Conservation (phyloP, 1,140 invertebrate genomes). For the Caenorhabditis elegans region DNA sequence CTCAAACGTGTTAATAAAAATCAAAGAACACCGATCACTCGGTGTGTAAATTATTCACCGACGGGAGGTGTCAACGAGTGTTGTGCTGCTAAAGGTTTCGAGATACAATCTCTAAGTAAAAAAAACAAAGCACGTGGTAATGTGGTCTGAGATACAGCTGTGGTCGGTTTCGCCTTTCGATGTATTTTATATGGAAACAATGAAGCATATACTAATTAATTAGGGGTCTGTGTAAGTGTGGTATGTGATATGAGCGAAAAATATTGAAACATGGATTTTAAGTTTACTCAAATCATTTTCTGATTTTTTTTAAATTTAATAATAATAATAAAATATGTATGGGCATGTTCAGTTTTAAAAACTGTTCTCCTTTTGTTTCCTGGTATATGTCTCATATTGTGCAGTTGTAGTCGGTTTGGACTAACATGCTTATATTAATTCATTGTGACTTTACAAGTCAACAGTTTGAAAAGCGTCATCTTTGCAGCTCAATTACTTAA, state of each 20-base stretch:
- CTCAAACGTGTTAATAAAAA: not conserved
- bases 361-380: no score
- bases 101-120: slow-evolving; percentile 9
- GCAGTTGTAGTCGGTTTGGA: no score
- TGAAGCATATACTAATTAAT: not conserved
- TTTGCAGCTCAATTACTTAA: slow-evolving; percentile 24
- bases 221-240: not conserved
- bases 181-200: not conserved
- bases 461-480: slow-evolving; percentile 15
- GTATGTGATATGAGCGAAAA: no score
- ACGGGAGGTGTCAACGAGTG: slow-evolving; percentile 1
- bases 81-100: not conserved
- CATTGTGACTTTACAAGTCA: not conserved
- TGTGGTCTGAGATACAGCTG: not conserved
- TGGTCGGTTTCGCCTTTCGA: not conserved
- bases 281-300: no score
- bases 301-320: no score
- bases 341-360: no score
- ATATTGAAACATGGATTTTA: no score
- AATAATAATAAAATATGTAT: no score
- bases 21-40: not conserved
- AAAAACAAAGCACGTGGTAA: slow-evolving; percentile 4
- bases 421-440: not conserved
- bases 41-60: not conserved
- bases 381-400: no score